Conservation (phyloP, 1,140 invertebrate genomes). For the Helicoverpa armigera region DNA sequence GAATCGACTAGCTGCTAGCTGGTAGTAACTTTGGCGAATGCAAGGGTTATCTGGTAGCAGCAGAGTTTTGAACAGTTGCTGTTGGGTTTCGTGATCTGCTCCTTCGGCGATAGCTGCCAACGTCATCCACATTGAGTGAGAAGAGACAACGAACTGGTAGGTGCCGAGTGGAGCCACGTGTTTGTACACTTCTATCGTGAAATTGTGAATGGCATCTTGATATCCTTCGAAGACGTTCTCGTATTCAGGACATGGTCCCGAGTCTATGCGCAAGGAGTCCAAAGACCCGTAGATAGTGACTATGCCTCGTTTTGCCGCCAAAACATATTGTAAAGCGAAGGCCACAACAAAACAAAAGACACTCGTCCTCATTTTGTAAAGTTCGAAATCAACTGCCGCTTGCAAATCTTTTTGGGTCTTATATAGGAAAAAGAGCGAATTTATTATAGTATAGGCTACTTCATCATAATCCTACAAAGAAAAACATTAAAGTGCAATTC, state of each 20-base stretch:
- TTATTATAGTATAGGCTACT: background rate
- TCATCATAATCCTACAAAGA: too few species aligned
- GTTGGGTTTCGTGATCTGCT: constrained; percentile 3
- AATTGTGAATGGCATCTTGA: constrained; percentile 1
- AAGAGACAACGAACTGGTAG: constrained; percentile 2
- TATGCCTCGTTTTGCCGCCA: background rate
- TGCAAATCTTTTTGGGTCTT: background rate
- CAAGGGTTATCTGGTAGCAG: background rate
- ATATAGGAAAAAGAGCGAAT: constrained; percentile 2
- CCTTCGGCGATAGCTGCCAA: constrained; percentile 21
- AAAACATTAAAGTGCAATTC: background rate
- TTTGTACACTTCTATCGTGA: constrained; percentile 14
- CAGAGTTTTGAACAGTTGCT: constrained; percentile 5
- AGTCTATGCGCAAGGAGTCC: background rate
- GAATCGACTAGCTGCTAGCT: constrained; percentile 1
- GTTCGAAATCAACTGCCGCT: background rate
- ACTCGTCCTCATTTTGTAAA: background rate
- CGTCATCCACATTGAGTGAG: constrained; percentile 25
- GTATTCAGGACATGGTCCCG: background rate
- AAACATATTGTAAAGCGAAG: background rate
- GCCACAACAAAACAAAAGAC: background rate
- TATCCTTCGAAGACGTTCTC: background rate
- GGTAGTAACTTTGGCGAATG: constrained; percentile 7
- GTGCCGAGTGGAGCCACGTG: background rate
- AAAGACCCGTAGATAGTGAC: constrained; percentile 1